Percentiles rank a stretch among this genome's conserved stretches.
These are phyloP conservation scores for Ceratina japonica DNA, from an alignment of 1,140 invertebrate species.

Conservation along the genomic window DNA sequence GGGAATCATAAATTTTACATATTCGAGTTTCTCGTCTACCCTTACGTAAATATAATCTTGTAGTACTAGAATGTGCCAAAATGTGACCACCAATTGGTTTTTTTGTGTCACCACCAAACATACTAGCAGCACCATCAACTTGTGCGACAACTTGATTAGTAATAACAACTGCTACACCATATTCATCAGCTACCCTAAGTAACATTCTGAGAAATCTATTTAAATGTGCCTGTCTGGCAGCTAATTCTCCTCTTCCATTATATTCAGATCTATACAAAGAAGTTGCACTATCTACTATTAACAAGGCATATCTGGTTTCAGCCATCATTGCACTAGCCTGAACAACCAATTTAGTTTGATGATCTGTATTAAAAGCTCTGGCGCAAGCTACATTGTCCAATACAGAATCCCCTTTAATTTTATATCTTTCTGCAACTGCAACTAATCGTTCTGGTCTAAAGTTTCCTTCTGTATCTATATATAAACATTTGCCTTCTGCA, in stretches of 20 bases:
- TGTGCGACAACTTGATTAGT: conserved; percentile 99
- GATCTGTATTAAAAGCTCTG: conserved; percentile 97
- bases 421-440: conserved; percentile 92
- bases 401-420: conserved; percentile 92
- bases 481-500: conserved; percentile 99
- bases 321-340: conserved; percentile 98
- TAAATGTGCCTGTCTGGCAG: conserved; percentile 95
- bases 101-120: conserved; percentile 98
- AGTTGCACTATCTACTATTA: conserved; percentile 98
- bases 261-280: conserved; percentile 98
- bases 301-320: conserved; percentile 96
- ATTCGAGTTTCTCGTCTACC: conserved; percentile 97
- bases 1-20: conserved; percentile 99
- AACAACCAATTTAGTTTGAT: conserved; percentile 94
- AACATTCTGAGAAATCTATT: conserved; percentile 95
- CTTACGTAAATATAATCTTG: conserved; percentile 95
- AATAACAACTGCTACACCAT: conserved; percentile 98
- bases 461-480: conserved; percentile 98
- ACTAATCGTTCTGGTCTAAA: conserved; percentile 94
- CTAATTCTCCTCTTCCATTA: conserved; percentile 95
- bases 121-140: conserved; percentile 95
- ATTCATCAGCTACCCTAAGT: conserved; percentile 96
- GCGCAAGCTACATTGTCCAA: conserved; percentile 99
- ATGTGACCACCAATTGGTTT: conserved; percentile 99
- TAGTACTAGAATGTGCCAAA: conserved; percentile 98